phyloP scores from a whole-genome alignment of 2,113 vertebrate genomes.

The Lampris incognitus region DNA sequence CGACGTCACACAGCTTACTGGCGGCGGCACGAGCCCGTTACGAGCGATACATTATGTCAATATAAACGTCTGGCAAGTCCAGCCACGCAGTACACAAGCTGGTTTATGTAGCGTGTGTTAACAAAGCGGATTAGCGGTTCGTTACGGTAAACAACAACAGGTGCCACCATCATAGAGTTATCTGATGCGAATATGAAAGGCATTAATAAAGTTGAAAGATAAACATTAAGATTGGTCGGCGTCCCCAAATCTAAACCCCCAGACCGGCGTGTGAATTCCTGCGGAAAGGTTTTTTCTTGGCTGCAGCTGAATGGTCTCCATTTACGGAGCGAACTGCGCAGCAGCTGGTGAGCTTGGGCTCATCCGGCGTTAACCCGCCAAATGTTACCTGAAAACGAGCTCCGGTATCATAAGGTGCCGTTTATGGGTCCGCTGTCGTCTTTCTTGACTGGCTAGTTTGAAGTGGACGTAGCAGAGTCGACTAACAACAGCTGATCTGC shows the following conservation, averaged over 20 bases:
- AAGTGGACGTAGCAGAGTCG: conserved; percentile 28
- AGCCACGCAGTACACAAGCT: conserved; percentile 50
- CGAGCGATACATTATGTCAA: too few species aligned
- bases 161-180: not conserved
- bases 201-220: not conserved
- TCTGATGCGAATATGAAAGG: not conserved
- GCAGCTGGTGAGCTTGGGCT: conserved; percentile 4
- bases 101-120: not conserved
- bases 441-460: not conserved
- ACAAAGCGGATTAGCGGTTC: conserved; percentile 2
- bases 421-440: not conserved
- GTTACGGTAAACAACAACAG: conserved; percentile 29
- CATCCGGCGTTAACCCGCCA: not conserved
- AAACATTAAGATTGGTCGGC: not conserved
- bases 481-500: conserved; percentile 62
- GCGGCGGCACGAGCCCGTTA: too few species aligned
- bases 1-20: too few species aligned
- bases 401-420: conserved; percentile 27
- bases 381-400: conserved; percentile 59
- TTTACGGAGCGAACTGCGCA: conserved; percentile 1
- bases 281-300: not conserved
- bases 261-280: not conserved
- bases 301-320: not conserved
- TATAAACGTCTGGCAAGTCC: conserved; percentile 11
- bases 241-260: not conserved